These are phyloP conservation scores for Arenicola marina DNA, from an alignment of 2,888 invertebrate species.

Conservation along the genomic window DNA sequence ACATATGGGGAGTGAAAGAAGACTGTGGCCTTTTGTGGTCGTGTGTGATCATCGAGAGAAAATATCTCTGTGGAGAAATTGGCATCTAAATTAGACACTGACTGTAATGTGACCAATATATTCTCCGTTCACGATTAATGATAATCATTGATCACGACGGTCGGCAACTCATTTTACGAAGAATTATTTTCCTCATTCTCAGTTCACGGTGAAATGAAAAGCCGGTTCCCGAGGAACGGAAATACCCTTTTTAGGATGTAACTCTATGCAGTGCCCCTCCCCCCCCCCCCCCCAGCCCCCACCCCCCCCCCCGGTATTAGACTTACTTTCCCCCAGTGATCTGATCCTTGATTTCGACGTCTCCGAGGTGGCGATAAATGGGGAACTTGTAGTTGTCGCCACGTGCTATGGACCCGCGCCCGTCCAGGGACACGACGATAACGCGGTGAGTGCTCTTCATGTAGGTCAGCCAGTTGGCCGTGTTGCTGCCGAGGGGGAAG, in stretches of 20 bases:
- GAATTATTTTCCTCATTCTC: too few species aligned
- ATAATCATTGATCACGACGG: neutral
- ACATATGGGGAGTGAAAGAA: too few species aligned
- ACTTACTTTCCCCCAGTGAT: conserved; percentile 71
- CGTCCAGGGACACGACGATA: conserved; percentile 91
- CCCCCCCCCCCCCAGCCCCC: too few species aligned
- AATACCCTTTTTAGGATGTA: neutral
- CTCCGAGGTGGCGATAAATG: conserved; percentile 85
- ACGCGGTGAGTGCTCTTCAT: conserved; percentile 84
- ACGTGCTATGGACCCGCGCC: conserved; percentile 83
- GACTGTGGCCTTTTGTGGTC: too few species aligned
- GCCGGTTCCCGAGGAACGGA: too few species aligned
- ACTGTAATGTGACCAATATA: neutral
- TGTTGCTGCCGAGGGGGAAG: conserved; percentile 66
- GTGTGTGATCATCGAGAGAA: too few species aligned
- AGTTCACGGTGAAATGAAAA: too few species aligned
- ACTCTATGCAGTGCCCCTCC: too few species aligned
- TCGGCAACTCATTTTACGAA: neutral
- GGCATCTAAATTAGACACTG: too few species aligned
- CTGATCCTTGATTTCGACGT: conserved; percentile 93
- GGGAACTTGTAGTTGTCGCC: conserved; percentile 84
- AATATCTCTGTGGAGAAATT: too few species aligned
- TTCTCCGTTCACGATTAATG: neutral
- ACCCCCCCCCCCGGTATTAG: too few species aligned
- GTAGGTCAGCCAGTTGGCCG: conserved; percentile 85